Percentiles rank a stretch among this genome's conserved stretches.
These are phyloP conservation scores for Xestia ashworthii DNA, from an alignment of 2,888 invertebrate genomes.

Conservation along the genomic window DNA sequence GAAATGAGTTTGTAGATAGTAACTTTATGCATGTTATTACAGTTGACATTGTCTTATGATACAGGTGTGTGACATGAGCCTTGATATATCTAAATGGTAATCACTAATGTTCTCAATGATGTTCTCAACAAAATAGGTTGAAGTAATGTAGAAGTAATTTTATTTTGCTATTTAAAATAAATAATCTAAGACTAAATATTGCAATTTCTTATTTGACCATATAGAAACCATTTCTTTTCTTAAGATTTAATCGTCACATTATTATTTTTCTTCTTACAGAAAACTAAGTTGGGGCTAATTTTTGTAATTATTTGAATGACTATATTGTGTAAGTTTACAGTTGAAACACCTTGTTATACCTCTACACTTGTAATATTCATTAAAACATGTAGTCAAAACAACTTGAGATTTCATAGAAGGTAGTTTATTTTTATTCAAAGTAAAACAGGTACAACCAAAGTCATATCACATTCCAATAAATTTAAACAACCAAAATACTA, in stretches of 20 bases:
- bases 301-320: neutral
- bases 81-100: slow-evolving; percentile 62
- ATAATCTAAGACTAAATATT: slow-evolving; percentile 64
- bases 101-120: slow-evolving; percentile 63
- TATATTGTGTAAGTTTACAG: neutral
- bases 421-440: slow-evolving; percentile 1
- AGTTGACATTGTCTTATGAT: slow-evolving; percentile 52
- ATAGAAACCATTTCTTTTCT: neutral
- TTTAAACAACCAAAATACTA: slow-evolving; percentile 10
- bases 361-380: neutral
- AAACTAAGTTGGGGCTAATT: neutral
- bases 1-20: slow-evolving; percentile 19
- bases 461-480: neutral
- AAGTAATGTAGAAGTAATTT: slow-evolving; percentile 68
- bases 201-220: slow-evolving; percentile 25
- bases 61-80: slow-evolving; percentile 49
- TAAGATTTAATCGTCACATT: neutral
- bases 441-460: neutral
- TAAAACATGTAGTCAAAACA: neutral
- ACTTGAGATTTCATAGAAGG: neutral
- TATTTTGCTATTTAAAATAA: slow-evolving; percentile 75
- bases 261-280: neutral
- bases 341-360: neutral
- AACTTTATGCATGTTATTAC: slow-evolving; percentile 69
- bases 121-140: slow-evolving; percentile 57